A percentile compares a stretch with the other conserved stretches of the same genome.
These are phyloP conservation scores for Gymnocheta viridis DNA, from an alignment of 2,888 invertebrate genomes.

Conservation along the genomic window DNA sequence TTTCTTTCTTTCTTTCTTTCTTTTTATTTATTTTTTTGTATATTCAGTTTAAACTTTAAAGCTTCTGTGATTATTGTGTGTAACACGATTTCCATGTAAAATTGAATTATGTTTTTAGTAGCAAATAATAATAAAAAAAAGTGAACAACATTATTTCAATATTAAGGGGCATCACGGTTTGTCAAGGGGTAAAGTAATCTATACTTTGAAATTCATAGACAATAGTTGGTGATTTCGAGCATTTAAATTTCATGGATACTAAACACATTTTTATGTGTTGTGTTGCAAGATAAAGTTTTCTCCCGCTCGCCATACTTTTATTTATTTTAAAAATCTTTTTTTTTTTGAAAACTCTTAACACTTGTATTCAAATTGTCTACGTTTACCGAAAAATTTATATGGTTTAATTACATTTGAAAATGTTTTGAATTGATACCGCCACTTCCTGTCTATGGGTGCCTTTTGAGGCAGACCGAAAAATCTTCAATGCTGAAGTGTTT, in stretches of 20 bases:
- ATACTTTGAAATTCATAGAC: too few species aligned
- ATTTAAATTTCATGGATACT: too few species aligned
- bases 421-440: conserved; percentile 52
- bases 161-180: not conserved
- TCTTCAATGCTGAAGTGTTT: not conserved
- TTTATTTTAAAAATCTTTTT: not conserved
- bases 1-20: not conserved
- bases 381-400: not conserved
- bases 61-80: conserved; percentile 30
- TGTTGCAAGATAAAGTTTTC: too few species aligned
- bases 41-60: conserved; percentile 14
- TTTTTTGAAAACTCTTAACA: not conserved
- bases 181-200: not conserved
- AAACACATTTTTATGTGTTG: too few species aligned
- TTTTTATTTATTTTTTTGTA: not conserved
- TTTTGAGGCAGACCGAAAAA: conserved; percentile 14
- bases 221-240: too few species aligned
- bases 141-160: not conserved
- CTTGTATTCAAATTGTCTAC: not conserved
- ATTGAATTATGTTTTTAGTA: conserved; percentile 49
- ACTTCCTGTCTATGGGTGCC: conserved; percentile 62
- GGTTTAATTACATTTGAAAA: conserved; percentile 23
- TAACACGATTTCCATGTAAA: conserved; percentile 50
- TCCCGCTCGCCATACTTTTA: too few species aligned
- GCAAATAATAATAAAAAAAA: not conserved